Base-by-base conservation (phyloP, 53 echinoderm and acorn worm species). In the Hippasteria phrygiana region DNA sequence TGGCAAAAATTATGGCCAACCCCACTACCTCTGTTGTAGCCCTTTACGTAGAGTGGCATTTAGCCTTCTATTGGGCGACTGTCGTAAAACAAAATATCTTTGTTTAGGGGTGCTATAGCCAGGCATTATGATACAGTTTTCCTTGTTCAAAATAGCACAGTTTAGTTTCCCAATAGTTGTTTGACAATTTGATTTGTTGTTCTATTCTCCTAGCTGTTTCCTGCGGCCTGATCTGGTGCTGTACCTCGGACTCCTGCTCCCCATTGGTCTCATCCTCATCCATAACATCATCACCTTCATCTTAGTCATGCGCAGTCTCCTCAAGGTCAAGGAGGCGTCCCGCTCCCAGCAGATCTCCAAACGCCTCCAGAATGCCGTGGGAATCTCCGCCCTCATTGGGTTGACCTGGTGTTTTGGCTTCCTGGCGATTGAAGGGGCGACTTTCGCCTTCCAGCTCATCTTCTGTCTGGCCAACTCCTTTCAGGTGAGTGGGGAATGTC, bases 341-440 rank as follows among this genome's bases (percentile, higher is more conserved):
- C 90, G 90, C 71, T 90, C 87, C 38, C 90, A 66, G 47, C 93
- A 93, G 78, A 90, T 93, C 72, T 73, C 88, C 48, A 83, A 65
- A 48, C 74, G 92, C 43, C 55, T 94, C 29, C 94, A 88, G 41
- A 94, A 94, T 65, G 91, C 94, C 6, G 64, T 91, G 71, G 81
- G 88, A 12, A 94, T 94, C 59, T 91, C 91, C 3, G 88, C 91
- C 26, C 88, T 94, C 10, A 75, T 94, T 42, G 94, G 94, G 11
- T 42, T 94, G 48, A 94, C 94, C 39, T 94, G 94, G 94, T 65
- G 51, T 8, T 94, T 94, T 45, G 94, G 91, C 0, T 94, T 94
- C 72, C 73, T 94, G 72, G 94, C 94, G 13, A 88, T 94, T 20
- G 89, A 67, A 41, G 78, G 8, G 1, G 94, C 91, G 13, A 77